Conservation (phyloP, 1,140 invertebrate species). For the Pseudomyrmex dendroicus region DNA sequence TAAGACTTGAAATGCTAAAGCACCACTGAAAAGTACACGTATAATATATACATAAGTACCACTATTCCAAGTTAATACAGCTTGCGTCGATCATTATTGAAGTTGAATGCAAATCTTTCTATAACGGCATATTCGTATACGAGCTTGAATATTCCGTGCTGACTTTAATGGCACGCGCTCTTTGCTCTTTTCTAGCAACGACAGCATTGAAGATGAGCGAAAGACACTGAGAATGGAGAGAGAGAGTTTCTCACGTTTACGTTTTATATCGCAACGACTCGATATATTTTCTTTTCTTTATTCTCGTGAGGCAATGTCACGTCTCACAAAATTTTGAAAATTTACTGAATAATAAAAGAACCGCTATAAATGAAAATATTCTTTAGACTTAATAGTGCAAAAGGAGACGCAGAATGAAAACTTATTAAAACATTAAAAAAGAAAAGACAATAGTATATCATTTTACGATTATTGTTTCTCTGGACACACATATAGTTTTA, state of each 20-base stretch:
- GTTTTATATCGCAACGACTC: constrained; percentile 15
- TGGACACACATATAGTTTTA: too few species aligned
- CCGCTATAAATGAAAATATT: constrained; percentile 27
- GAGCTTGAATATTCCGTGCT: constrained; percentile 36
- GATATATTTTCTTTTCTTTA: constrained; percentile 27
- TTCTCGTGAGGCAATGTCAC: constrained; percentile 18
- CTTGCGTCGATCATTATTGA: constrained; percentile 61
- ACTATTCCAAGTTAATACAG: constrained; percentile 51
- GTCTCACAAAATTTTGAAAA: constrained; percentile 19
- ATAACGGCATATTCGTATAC: constrained; percentile 45
- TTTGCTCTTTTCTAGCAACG: constrained; percentile 11
- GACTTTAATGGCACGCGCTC: constrained; percentile 57
- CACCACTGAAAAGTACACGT: neutral
- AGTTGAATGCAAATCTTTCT: constrained; percentile 60
- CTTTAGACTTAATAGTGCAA: constrained; percentile 8
- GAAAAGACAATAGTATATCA: neutral
- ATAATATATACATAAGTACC: constrained; percentile 3
- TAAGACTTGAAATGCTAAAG: constrained; percentile 24
- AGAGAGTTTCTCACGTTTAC: neutral
- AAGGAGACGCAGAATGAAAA: neutral
- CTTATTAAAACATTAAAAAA: neutral
- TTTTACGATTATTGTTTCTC: too few species aligned
- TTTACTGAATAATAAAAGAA: constrained; percentile 16
- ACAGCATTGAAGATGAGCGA: too few species aligned
- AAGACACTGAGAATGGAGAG: neutral